Evolutionary conservation across 2,797 vertebrate species (phyloP), one percentile per base, ranked within the genome.

Genomic region (Taeniopygia guttata): DNA sequence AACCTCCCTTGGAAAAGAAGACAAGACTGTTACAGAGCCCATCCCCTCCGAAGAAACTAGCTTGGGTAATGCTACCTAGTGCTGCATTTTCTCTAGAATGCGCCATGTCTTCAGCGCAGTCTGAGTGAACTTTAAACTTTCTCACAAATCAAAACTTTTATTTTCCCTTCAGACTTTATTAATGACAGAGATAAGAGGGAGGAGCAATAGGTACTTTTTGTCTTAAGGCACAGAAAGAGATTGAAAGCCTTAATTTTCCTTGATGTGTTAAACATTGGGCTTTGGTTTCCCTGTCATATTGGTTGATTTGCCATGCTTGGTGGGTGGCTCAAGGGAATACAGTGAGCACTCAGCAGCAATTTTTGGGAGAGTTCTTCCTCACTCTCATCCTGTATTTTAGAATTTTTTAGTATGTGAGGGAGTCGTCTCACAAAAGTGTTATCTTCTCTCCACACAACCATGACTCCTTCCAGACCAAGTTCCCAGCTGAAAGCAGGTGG

Each of bases 21-120:
- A 97, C 32, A 93, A 77, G 72, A 97, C 94, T 36, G 96, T 96
- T 74, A 97, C 97, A 32, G 96, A 98, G 81, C 91, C 96, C 43
- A 74, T 97, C 66, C 97, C 98, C 0, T 93, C 96, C 0, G 94
- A 96, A 85, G 97, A 97, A 78, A 93, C 72, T 34, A 95, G 94
- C 58, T 55, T 96, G 66, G 97, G 97, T 98, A 97, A 96, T 6
- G 0, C 27, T 25, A 1, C 11, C 32, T 29, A 56, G 23, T 3
- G 1, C 58, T 56, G n/a, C 16, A 3, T 69, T 83, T 92, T 79
- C 52, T 78, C 42, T 43, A n/a, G 43, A 34, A 36, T 42, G 48
- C 25, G 8, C 38, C 59, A 9, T 11, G 29, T 34, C 74, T 84
- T 88, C 78, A 76, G 40, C 64, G 54, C 70, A 63, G 52, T 21